Conservation (phyloP, 2,113 vertebrate species). For the Laterallus jamaicensis region DNA sequence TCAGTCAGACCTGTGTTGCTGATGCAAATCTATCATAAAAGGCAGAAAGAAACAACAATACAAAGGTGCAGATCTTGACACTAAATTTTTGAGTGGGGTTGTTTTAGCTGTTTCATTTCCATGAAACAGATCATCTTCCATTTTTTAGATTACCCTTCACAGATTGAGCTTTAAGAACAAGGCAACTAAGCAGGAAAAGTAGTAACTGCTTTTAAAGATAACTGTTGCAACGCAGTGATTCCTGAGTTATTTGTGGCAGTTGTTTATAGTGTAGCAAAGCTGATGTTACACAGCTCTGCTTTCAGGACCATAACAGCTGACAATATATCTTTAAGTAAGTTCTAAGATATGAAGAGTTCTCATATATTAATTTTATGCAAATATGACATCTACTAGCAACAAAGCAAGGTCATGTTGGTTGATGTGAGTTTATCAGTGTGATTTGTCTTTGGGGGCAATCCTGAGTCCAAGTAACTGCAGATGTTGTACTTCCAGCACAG, state of each 20-base stretch:
- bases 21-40: neutral
- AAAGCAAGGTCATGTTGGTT: neutral
- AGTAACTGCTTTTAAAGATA: neutral
- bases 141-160: neutral
- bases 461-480: neutral
- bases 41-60: neutral
- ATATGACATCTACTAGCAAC: neutral
- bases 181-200: neutral
- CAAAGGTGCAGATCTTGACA: neutral
- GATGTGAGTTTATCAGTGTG: neutral
- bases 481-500: neutral
- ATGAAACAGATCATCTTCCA: neutral
- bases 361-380: neutral
- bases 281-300: neutral
- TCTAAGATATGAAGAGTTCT: neutral
- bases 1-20: neutral
- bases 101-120: neutral
- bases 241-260: neutral
- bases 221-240: neutral
- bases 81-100: neutral
- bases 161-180: neutral
- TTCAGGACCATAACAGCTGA: neutral
- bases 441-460: neutral
- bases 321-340: neutral
- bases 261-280: neutral